phyloP scores from a whole-genome alignment of 2,888 invertebrate genomes.

The Pseudococcus viburni region DNA sequence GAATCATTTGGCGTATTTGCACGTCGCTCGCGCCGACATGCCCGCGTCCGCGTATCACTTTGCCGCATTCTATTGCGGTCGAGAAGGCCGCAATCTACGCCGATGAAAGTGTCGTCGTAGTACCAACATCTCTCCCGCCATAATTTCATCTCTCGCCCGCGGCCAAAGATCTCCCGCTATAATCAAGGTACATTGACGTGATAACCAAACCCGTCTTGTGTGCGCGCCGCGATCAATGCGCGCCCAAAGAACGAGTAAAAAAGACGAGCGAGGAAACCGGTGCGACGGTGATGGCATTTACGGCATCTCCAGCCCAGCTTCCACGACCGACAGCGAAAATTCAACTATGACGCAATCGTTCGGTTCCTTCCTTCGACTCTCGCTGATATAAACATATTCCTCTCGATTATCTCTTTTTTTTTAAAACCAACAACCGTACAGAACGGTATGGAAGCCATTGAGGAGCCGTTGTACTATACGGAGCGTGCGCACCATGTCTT shows the following conservation, averaged over 20 bases:
- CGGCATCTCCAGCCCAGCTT: neutral
- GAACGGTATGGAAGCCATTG: neutral
- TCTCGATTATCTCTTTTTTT: no score
- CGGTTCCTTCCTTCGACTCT: neutral
- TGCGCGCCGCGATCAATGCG: neutral
- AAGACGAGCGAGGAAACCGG: neutral
- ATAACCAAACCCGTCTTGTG: neutral
- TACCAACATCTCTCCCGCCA: neutral
- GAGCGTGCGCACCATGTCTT: neutral
- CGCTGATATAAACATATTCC: no score
- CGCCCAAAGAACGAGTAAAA: neutral
- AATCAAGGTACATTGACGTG: neutral
- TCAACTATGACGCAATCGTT: slow-evolving; percentile 5
- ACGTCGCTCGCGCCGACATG: neutral
- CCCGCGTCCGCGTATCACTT: neutral
- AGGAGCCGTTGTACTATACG: neutral
- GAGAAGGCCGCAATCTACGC: neutral
- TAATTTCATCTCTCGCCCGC: neutral
- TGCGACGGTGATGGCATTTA: neutral
- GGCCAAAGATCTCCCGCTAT: neutral
- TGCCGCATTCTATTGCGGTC: neutral
- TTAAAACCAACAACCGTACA: neutral
- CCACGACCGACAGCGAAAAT: slow-evolving; percentile 1
- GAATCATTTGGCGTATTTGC: neutral
- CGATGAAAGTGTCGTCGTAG: neutral